Evolutionary conservation across 2,888 invertebrate species (phyloP).

Genomic region (Frankliniella intonsa): DNA sequence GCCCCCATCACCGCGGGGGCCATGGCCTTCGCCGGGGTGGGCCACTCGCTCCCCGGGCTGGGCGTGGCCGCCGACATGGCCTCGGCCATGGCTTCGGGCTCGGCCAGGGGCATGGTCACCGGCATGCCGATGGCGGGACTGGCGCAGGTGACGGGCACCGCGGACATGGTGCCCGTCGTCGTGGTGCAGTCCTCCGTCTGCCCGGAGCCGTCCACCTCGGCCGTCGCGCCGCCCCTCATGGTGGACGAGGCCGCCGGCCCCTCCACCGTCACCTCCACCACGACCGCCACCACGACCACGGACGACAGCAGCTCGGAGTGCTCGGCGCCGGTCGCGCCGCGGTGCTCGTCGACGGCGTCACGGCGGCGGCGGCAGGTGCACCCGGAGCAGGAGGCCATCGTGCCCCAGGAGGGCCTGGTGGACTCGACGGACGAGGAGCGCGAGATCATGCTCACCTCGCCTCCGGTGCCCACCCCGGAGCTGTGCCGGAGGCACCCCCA

Average conservation of each 20-base stretch:
- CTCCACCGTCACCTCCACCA: neutral
- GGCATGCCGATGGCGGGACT: neutral
- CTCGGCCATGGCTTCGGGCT: neutral
- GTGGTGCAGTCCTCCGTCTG: neutral
- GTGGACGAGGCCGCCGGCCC: neutral
- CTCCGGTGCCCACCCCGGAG: conserved; percentile 1
- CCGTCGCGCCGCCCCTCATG: neutral
- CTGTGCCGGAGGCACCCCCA: conserved; percentile 1
- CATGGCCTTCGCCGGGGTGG: conserved; percentile 5
- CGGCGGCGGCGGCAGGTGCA: neutral
- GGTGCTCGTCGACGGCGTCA: conserved; percentile 5
- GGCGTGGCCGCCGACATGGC: neutral
- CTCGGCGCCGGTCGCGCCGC: neutral
- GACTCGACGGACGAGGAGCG: conserved; percentile 23
- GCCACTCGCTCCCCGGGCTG: neutral
- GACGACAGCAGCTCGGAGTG: conserved; percentile 19
- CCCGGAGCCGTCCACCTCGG: neutral
- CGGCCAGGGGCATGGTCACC: neutral
- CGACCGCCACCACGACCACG: neutral
- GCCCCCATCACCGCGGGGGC: conserved; percentile 5
- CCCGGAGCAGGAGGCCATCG: conserved; percentile 6
- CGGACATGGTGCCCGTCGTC: conserved; percentile 2
- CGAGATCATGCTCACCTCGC: conserved; percentile 14
- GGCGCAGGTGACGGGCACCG: neutral
- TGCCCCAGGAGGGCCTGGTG: neutral